Conservation (phyloP, 2,113 vertebrate genomes). For the Vulpes lagopus region DNA sequence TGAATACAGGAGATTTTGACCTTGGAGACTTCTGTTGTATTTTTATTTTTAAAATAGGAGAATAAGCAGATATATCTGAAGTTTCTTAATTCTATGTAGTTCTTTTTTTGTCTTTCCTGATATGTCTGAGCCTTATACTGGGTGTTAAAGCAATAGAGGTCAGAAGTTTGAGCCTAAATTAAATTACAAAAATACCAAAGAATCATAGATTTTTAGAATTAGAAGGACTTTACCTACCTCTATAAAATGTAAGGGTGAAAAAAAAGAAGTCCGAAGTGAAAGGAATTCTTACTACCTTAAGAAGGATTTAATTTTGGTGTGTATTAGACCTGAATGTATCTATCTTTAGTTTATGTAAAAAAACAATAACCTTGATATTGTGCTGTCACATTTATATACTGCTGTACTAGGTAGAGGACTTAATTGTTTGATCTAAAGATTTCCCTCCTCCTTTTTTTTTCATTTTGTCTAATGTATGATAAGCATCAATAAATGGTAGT, state of each 20-base stretch:
- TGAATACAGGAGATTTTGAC: slow-evolving; percentile 76
- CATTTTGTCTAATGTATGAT: neutral
- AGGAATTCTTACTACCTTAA: neutral
- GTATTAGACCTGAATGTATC: neutral
- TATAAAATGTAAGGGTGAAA: neutral
- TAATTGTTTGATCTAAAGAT: neutral
- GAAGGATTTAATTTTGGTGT: slow-evolving; percentile 22
- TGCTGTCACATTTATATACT: neutral
- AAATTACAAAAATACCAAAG: slow-evolving; percentile 24
- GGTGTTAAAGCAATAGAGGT: neutral
- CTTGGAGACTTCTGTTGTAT: slow-evolving; percentile 58
- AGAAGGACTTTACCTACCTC: neutral
- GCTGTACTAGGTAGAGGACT: neutral
- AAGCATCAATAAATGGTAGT: neutral
- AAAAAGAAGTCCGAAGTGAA: neutral
- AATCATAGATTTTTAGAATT: neutral
- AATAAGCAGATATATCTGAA: slow-evolving; percentile 60
- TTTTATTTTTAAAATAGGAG: slow-evolving; percentile 76
- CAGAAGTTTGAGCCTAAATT: slow-evolving; percentile 10
- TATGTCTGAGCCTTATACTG: neutral
- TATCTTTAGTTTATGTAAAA: neutral
- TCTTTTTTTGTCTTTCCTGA: neutral
- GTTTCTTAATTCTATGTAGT: neutral
- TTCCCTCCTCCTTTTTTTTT: neutral
- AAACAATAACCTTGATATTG: neutral